Evolutionary conservation across 2,888 invertebrate species (phyloP).

Genomic region (Drosophila nr. perissopoda): DNA sequence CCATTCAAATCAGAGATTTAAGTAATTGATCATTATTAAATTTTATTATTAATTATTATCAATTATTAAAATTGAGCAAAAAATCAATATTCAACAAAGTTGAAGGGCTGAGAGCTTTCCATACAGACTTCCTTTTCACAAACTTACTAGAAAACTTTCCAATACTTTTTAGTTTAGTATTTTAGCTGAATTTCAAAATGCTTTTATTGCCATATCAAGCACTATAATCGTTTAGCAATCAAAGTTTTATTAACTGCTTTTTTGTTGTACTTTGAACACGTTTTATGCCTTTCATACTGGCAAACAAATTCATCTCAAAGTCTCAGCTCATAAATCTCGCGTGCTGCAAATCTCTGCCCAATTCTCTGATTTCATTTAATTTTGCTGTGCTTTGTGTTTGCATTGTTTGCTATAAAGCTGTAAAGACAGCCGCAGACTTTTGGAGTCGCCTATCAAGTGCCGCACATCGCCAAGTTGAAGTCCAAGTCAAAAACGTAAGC

Average conservation of each 20-base stretch:
- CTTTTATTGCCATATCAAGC: constrained; percentile 35
- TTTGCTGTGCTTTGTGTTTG: constrained; percentile 35
- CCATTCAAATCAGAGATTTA: background rate
- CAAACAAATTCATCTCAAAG: constrained; percentile 49
- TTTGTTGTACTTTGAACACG: constrained; percentile 10
- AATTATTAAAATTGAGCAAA: background rate
- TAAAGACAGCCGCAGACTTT: constrained; percentile 58
- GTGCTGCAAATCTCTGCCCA: constrained; percentile 65
- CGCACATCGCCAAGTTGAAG: constrained; percentile 60
- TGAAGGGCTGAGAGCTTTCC: background rate
- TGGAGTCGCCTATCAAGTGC: constrained; percentile 62
- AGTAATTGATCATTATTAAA: background rate
- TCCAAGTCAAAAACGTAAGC: constrained; percentile 43
- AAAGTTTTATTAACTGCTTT: constrained; percentile 32
- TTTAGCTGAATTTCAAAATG: background rate
- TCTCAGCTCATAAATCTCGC: constrained; percentile 76
- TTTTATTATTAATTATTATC: background rate
- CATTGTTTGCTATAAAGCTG: constrained; percentile 63
- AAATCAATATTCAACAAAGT: background rate
- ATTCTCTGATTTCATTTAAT: constrained; percentile 62
- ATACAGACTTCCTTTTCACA: background rate
- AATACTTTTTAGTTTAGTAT: background rate
- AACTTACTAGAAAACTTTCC: background rate
- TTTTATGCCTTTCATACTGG: constrained; percentile 17
- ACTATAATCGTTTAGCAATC: constrained; percentile 32